Base-by-base conservation (phyloP, 1,140 invertebrate species). In the Drosophila parabipectinata region DNA sequence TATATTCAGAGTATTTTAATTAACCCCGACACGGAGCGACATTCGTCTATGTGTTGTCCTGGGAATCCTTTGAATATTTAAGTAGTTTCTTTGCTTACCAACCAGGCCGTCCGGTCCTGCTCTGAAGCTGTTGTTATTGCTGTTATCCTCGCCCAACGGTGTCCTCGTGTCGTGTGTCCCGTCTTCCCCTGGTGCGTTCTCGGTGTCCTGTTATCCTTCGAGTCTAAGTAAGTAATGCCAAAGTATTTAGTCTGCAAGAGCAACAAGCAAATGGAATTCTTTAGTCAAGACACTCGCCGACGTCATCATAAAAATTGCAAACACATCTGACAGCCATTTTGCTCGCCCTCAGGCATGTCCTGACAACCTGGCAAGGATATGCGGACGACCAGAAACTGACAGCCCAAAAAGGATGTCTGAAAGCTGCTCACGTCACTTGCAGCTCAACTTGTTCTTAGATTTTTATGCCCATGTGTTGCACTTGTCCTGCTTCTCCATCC, bases 1-100 rank as follows among this genome's bases (percentile, higher is more conserved):
- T 82, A 78, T 81, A 63, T 78, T 67, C 51, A 26, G 34, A 37
- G 78, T 82, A 72, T 81, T 82, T 85, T 87, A 85, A 85, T 85
- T 85, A 85, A 87, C 69, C 61, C 51, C 57, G 26, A 39, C 39
- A 77, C n/a, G 32, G 41, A 55, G 18, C 15, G 26, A 32, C 21
- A 21, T 37, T 51, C 34, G 30, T 5, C 60, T 37, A 37, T 37
- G 34, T 37, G 53, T 53, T 44, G 30, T 9, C 37, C 28, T 14
- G n/a, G 15, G 15, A 15, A 44, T 44, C 41, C 41, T 44, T 41
- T 74, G 75, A 52, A 72, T 72, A 67, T 47, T 58, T 53, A 66
- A 77, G 50, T 60, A 53, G 45, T 51, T 68, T 62, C 21, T 58
- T 26, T 28, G 30, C 69, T 69, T 61, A 69, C 64, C 69, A 60